Evolutionary conservation across 2,888 invertebrate genomes (phyloP), one percentile per base, ranked within the genome.

Genomic region (Dioctria rufipes): DNA sequence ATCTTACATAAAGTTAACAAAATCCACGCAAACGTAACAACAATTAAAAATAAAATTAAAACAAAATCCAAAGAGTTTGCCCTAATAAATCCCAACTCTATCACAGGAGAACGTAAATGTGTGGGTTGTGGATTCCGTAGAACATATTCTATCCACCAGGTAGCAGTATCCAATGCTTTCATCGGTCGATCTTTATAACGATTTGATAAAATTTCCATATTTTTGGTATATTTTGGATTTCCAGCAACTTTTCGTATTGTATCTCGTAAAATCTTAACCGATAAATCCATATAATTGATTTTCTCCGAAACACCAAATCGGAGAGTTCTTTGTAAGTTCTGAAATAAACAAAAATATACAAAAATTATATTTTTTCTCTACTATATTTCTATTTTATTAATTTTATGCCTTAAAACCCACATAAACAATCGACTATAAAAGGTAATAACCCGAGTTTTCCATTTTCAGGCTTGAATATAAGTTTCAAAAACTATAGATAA

Each of bases 81-180:
- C 81, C 88, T 86, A 82, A 89, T 89, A 69, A 87, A 85, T 0
- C 90, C 89, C 87, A 90, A 86, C 66, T 88, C 87, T 4, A 88
- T 83, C 86, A 67, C 88, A 9, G 89, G 88, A 3, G 91, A 86
- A 49, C 80, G 79, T 4, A 91, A 86, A 86, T 92, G 90, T 2
- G 87, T 88, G 0, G 91, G 91, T 0, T 91, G 91, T 6, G 87
- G 86, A 43, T 91, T 90, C 11, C 89, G 87, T 0, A 91, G 90
- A 0, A 92, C 90, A 84, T 92, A 90, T 84, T 93, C 92, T 37
- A 92, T 89, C 93, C 92, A 93, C 86, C 91, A 91, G 0, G 91
- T 87, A 8, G 93, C 89, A 42, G 91, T 91, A 37, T 91, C 90
- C 37, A 92, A 87, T 0, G 93, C 91, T 2, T 89, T 86, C 83